phyloP scores from a whole-genome alignment of 2,113 vertebrate species.

The Phylloscopus trochiloides region DNA sequence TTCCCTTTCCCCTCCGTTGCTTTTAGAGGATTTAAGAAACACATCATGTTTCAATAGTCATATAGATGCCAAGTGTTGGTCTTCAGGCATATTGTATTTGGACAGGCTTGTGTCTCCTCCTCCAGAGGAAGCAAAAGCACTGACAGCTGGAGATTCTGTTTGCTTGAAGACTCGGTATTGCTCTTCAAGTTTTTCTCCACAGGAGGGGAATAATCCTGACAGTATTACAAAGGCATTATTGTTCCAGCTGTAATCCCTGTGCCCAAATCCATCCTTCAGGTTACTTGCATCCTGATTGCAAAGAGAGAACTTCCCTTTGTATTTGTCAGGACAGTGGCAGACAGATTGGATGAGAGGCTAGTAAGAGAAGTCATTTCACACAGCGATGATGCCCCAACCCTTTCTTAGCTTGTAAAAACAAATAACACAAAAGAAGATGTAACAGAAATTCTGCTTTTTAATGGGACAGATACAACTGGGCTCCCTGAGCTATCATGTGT shows the following conservation, averaged over 20 bases:
- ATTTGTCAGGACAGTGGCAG: not conserved
- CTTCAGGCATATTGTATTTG: constrained; percentile 26
- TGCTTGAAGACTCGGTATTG: constrained; percentile 24
- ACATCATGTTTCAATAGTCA: not conserved
- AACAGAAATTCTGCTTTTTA: not conserved
- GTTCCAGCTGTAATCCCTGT: constrained; percentile 40
- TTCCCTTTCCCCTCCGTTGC: not conserved
- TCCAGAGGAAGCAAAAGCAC: constrained; percentile 14
- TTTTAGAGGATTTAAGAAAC: not conserved
- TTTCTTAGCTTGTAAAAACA: not conserved
- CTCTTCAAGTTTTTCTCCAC: constrained; percentile 44
- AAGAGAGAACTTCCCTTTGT: not conserved
- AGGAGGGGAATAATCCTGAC: constrained; percentile 49
- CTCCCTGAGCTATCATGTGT: not conserved
- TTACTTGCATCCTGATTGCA: constrained; percentile 7
- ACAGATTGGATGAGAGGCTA: not conserved
- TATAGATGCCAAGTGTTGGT: not conserved
- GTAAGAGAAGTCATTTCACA: not conserved
- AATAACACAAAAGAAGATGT: not conserved
- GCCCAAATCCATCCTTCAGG: constrained; percentile 14
- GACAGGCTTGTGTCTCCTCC: constrained; percentile 6
- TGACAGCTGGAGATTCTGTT: constrained; percentile 47
- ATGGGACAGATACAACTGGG: not conserved
- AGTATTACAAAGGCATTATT: constrained; percentile 59
- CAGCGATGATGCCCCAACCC: not conserved